Evolutionary conservation across 92 coral and sea anemone genomes (phyloP).

Genomic region (Bergia sp.): DNA sequence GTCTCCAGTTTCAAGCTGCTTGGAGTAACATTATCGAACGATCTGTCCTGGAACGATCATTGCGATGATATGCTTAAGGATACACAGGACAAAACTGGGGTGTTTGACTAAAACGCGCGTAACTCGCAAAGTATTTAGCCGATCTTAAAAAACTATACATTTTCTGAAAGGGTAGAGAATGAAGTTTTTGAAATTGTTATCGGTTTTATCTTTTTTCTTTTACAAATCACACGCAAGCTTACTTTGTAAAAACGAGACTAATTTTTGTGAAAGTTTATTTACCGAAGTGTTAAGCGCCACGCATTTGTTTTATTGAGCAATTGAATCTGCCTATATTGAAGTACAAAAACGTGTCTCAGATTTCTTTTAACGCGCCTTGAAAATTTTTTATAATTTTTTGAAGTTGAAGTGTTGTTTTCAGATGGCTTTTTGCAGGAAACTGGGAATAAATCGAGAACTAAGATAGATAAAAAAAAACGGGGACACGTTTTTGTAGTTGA

Average conservation of each 20-base stretch:
- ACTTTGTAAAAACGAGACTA: background rate
- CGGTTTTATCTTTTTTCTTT: background rate
- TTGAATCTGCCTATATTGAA: too few species aligned
- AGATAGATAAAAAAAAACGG: background rate
- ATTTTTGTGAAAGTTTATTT: background rate
- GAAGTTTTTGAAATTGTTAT: conserved; percentile 7
- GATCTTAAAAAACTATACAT: background rate
- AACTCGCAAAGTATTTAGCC: background rate
- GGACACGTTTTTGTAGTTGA: conserved; percentile 21
- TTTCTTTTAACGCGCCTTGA: too few species aligned
- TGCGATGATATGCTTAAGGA: background rate
- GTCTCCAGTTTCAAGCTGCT: too few species aligned
- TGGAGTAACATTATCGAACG: too few species aligned
- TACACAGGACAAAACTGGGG: background rate
- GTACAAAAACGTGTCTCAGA: too few species aligned
- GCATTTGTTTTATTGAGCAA: background rate
- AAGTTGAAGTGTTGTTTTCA: too few species aligned
- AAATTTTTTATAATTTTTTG: too few species aligned
- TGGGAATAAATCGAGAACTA: too few species aligned
- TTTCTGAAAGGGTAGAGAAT: conserved; percentile 2
- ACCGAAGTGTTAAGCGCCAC: conserved; percentile 7
- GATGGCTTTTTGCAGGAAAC: too few species aligned
- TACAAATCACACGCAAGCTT: background rate
- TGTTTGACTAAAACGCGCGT: background rate
- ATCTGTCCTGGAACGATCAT: too few species aligned